Percentiles rank a stretch among this genome's conserved stretches.
These are phyloP conservation scores for Drosophila fuyamai DNA, from an alignment of 1,140 invertebrate species.

Conservation along the genomic window DNA sequence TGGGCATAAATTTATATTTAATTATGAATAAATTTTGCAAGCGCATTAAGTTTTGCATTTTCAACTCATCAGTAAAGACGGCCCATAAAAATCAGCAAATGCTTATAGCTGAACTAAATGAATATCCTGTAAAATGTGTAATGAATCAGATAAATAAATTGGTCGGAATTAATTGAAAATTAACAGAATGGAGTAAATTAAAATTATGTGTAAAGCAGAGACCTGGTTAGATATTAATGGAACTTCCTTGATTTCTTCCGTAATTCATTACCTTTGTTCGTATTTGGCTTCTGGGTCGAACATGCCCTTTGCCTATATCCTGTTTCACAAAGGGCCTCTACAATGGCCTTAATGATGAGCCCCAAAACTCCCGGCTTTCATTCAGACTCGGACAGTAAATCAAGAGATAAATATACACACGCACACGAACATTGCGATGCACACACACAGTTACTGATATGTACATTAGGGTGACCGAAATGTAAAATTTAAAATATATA, in stretches of 20 bases:
- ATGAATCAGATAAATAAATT: not conserved
- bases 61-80: constrained; percentile 58
- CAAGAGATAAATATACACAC: constrained; percentile 71
- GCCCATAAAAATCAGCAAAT: not conserved
- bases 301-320: constrained; percentile 5
- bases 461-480: constrained; percentile 10
- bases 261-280: not conserved
- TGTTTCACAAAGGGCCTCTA: constrained; percentile 15
- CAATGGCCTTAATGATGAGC: constrained; percentile 56
- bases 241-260: not conserved
- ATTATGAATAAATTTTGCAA: constrained; percentile 82
- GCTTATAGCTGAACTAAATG: constrained; percentile 1
- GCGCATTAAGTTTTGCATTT: constrained; percentile 77
- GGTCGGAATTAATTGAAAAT: not conserved
- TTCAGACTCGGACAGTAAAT: constrained; percentile 62
- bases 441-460: constrained; percentile 16
- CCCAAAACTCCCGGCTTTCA: constrained; percentile 13
- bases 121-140: constrained; percentile 11
- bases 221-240: not conserved
- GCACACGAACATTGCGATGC: constrained; percentile 11
- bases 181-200: not conserved
- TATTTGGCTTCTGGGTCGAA: not conserved
- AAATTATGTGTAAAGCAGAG: not conserved
- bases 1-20: constrained; percentile 82
- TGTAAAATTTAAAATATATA: not conserved